A percentile compares a stretch with the other conserved stretches of the same genome.
phyloP scores from a whole-genome alignment of 2,113 vertebrate genomes.

The Plotosus lineatus region DNA sequence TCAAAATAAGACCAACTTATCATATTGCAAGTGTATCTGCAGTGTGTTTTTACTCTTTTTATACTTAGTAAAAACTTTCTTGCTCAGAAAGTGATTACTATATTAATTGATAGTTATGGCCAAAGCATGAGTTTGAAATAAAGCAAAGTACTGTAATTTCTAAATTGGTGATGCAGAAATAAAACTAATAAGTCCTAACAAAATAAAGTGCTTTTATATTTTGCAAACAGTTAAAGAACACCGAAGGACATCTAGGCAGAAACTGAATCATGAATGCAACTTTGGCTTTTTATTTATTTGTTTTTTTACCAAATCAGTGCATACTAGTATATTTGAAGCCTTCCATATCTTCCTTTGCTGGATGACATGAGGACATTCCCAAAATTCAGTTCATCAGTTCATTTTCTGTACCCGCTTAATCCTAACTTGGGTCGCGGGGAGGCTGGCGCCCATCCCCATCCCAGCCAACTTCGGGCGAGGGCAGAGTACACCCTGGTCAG shows the following conservation, averaged over 20 bases:
- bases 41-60: constrained; percentile 32
- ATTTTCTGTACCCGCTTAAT: no score
- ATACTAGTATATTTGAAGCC: constrained; percentile 1
- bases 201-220: constrained; percentile 3
- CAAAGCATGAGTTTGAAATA: constrained; percentile 24
- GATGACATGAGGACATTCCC: constrained; percentile 43
- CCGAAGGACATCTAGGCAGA: constrained; percentile 19
- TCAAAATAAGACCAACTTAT: constrained; percentile 61
- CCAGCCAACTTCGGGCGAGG: no score
- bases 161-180: neutral
- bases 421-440: no score
- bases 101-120: constrained; percentile 35
- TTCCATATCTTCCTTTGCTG: neutral
- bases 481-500: no score
- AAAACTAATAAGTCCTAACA: neutral
- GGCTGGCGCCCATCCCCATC: no score
- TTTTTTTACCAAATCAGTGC: neutral
- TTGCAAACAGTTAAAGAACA: neutral
- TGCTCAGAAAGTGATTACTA: constrained; percentile 35
- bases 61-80: constrained; percentile 38
- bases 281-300: neutral
- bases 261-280: constrained; percentile 6
- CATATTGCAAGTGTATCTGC: constrained; percentile 45
- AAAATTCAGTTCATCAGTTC: no score
- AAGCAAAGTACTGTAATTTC: constrained; percentile 13